Base-by-base conservation (phyloP, 64 coral and sea anemone species). In the Montipora efflorescens region DNA sequence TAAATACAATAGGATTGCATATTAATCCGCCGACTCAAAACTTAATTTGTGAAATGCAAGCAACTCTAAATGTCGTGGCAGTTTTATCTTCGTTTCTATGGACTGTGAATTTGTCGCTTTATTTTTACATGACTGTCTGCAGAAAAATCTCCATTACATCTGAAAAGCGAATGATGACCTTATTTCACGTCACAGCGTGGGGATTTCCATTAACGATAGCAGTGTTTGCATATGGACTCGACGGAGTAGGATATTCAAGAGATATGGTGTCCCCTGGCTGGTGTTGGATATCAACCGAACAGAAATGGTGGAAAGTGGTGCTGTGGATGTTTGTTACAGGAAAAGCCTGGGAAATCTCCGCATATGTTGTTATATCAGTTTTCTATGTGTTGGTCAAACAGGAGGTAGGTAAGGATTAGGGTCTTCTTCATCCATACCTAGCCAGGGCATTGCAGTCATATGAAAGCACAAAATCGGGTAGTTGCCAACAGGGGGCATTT, bases 301-400 rank as follows among this genome's bases (percentile, higher is more conserved):
- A 83, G 36, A 1, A 22, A 7, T 28, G 20, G 7, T 8, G 13
- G 28, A 73, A 66, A n/a, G 44, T 67, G 10, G 21, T 81, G 0
- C 74, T 95, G 25, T 98, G 97, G 97, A 96, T 98, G 97, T 61
- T 89, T 21, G 28, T 98, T 58, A 79, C 91, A 5, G 97, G 97
- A 59, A 98, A 98, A 74, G 95, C 82, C 8, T 98, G 97, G 97
- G 97, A 98, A 90, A 92, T 98, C n/a, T 20, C 81, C 2, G 81
- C 97, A 2, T 98, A 98, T 92, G 7, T 96, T 23, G 48, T 74
- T 2, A 98, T 96, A 59, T 70, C 91, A 8, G 47, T 90, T 86
- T 55, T 98, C 5, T 98, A 90, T 75, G 78, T 89, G 53, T 79
- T 84, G 67, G 93, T 95, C 4, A 98, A 82, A 43, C 72, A 10